Evolutionary conservation across 2,888 invertebrate genomes (phyloP).

Genomic region (Sesamia inferens): DNA sequence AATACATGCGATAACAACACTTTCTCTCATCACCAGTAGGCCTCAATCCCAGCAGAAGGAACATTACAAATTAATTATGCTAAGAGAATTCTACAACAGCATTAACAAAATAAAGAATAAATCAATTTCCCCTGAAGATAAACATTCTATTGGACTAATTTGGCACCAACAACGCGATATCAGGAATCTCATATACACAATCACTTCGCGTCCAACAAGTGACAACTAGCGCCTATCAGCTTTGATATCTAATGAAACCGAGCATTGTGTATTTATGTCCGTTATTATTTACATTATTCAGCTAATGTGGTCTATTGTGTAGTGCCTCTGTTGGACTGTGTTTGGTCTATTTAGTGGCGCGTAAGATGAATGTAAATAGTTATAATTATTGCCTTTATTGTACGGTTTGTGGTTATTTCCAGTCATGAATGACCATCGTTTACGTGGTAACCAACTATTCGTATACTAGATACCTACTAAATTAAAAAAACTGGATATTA

Average conservation of each 20-base stretch:
- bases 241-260: slow-evolving; percentile 40
- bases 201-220: slow-evolving; percentile 44
- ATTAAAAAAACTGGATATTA: no score
- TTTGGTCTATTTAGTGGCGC: background rate
- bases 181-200: slow-evolving; percentile 8
- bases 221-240: slow-evolving; percentile 37
- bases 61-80: no score
- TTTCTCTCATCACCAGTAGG: no score
- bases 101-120: background rate
- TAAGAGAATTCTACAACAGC: background rate
- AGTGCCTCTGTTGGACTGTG: background rate
- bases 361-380: background rate
- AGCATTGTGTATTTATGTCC: slow-evolving; percentile 37
- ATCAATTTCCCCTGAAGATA: background rate
- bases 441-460: background rate
- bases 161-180: slow-evolving; percentile 9
- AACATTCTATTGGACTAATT: background rate
- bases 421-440: background rate
- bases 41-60: no score
- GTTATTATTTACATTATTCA: slow-evolving; percentile 51
- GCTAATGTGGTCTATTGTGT: slow-evolving; percentile 32
- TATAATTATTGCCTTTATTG: background rate
- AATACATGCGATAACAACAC: no score
- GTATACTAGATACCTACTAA: background rate
- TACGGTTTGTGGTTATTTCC: background rate